A percentile compares a stretch with the other conserved stretches of the same genome.
Evolutionary conservation across 2,888 invertebrate species (phyloP).

Genomic region (Macrosiphum euphorbiae): DNA sequence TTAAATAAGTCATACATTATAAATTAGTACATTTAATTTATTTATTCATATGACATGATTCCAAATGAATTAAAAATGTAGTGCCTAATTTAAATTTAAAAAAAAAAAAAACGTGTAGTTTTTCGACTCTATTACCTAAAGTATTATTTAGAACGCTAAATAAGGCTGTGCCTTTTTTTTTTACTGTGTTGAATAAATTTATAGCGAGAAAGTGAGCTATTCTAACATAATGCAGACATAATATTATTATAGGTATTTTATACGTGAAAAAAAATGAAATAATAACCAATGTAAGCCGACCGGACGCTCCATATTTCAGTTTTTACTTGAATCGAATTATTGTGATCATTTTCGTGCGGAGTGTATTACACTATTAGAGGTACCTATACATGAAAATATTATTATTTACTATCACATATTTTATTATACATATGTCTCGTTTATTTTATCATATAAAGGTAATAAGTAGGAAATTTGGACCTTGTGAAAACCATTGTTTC

Average conservation of each 20-base stretch:
- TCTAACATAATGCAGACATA: background rate
- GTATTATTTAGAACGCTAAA: background rate
- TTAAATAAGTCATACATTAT: background rate
- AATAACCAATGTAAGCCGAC: background rate
- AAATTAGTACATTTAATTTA: background rate
- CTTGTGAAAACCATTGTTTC: background rate
- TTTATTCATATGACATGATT: background rate
- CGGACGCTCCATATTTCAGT: background rate
- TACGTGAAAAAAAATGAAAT: background rate
- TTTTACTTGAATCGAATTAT: background rate
- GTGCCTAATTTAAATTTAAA: too few species aligned
- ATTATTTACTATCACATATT: background rate
- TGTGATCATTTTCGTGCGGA: background rate
- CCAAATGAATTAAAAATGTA: background rate
- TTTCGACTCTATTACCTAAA: background rate
- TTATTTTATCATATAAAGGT: background rate
- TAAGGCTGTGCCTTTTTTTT: background rate
- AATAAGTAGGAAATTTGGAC: background rate
- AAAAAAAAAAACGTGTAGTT: background rate
- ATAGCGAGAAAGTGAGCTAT: background rate
- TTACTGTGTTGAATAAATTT: background rate
- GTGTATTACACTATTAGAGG: background rate
- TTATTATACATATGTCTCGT: background rate
- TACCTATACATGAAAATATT: background rate
- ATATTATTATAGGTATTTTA: background rate